Conservation (phyloP, 2,888 invertebrate genomes). For the Trissolcus japonicus region DNA sequence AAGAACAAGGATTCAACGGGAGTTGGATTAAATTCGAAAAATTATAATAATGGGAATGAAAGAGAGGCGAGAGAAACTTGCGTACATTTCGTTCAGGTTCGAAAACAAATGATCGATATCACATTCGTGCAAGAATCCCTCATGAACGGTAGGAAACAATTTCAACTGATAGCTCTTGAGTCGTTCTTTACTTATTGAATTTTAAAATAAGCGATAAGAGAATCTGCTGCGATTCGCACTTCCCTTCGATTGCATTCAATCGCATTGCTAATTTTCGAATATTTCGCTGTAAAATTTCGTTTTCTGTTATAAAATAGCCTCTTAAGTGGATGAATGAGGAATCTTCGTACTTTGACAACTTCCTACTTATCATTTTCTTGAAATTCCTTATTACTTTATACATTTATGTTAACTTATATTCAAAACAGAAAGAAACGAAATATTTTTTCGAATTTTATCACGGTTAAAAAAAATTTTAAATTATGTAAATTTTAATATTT, state of each 20-base stretch:
- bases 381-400: too few relatives aligned
- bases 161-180: constrained; percentile 37
- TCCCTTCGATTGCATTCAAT: constrained; percentile 20
- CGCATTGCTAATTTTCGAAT: constrained; percentile 33
- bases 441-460: too few relatives aligned
- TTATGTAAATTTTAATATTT: too few relatives aligned
- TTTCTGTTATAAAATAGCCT: constrained; percentile 1
- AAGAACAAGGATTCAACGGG: too few relatives aligned
- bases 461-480: too few relatives aligned
- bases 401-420: too few relatives aligned
- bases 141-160: constrained; percentile 52
- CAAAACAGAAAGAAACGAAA: too few relatives aligned
- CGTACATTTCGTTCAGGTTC: neutral
- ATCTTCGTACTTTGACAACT: neutral
- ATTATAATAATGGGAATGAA: too few relatives aligned
- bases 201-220: constrained; percentile 40
- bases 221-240: constrained; percentile 38
- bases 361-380: neutral
- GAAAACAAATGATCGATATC: constrained; percentile 32
- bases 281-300: constrained; percentile 2
- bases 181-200: constrained; percentile 43
- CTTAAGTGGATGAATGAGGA: neutral
- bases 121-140: constrained; percentile 35
- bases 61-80: too few relatives aligned
- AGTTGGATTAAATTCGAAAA: too few relatives aligned